Percentiles rank a stretch among this genome's conserved stretches.
Conservation (phyloP, 2,797 vertebrate genomes). For the Falco berigora region DNA sequence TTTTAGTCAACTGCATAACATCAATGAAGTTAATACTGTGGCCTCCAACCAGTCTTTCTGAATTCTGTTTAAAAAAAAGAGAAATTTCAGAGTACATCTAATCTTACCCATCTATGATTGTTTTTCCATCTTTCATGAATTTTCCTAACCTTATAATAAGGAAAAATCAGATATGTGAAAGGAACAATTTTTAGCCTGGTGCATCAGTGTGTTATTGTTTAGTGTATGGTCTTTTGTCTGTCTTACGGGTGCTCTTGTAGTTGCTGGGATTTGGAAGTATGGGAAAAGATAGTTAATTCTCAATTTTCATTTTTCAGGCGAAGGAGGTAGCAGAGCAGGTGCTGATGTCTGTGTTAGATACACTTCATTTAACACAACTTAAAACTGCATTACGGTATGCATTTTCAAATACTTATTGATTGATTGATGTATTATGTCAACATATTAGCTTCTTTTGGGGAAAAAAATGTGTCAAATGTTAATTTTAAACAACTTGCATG, state of each 20-base stretch:
- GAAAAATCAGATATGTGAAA: background rate
- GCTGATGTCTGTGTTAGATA: constrained; percentile 79
- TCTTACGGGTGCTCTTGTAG: background rate
- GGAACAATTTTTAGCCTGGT: constrained; percentile 1
- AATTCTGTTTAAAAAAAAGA: background rate
- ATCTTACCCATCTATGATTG: background rate
- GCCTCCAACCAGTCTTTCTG: background rate
- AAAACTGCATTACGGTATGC: constrained; percentile 81
- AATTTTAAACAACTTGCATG: background rate
- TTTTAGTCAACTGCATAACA: fast-evolving
- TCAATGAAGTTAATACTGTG: background rate
- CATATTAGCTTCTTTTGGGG: background rate
- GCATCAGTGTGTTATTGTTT: background rate
- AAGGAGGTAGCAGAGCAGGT: constrained; percentile 85
- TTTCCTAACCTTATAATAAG: background rate
- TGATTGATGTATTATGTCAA: no score
- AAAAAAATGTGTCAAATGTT: fast-evolving
- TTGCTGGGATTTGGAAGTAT: background rate
- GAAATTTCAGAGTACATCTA: background rate
- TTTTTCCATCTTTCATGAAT: background rate
- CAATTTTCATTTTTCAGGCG: constrained; percentile 75
- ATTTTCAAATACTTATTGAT: background rate
- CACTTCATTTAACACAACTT: constrained; percentile 77
- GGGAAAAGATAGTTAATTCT: background rate
- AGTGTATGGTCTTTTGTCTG: background rate